These are phyloP conservation scores for Grus americana DNA, from an alignment of 2,113 vertebrate genomes.

Conservation along the genomic window DNA sequence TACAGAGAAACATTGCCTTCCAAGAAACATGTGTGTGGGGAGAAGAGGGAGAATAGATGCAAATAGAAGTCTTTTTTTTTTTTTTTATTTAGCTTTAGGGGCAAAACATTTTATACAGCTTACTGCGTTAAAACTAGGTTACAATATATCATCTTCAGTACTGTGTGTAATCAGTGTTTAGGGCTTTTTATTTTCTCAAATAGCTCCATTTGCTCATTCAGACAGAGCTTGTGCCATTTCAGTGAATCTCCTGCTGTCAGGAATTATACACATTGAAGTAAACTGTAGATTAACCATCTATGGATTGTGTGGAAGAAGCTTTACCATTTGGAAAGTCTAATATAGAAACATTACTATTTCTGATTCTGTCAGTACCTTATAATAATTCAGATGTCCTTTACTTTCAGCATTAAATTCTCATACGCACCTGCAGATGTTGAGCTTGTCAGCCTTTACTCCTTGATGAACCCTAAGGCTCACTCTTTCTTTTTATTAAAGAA, in stretches of 20 bases:
- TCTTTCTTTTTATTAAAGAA: constrained; percentile 30
- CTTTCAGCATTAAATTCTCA: neutral
- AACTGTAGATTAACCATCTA: neutral
- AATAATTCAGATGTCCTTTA: neutral
- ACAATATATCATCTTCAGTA: constrained; percentile 28
- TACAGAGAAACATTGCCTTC: neutral
- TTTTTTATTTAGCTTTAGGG: neutral
- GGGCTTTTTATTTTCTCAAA: constrained; percentile 25
- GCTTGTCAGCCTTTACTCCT: neutral
- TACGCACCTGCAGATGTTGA: neutral
- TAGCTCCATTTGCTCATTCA: constrained; percentile 44
- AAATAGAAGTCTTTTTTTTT: neutral
- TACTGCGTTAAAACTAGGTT: neutral
- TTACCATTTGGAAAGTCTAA: neutral
- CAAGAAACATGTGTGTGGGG: neutral
- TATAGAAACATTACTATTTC: neutral
- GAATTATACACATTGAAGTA: neutral
- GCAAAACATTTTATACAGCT: neutral
- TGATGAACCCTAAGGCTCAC: constrained; percentile 40
- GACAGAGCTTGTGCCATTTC: neutral
- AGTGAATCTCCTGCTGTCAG: neutral
- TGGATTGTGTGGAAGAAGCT: neutral
- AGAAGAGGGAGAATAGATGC: neutral
- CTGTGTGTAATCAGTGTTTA: constrained; percentile 17
- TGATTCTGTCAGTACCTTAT: neutral